Evolutionary conservation across 1,140 invertebrate genomes (phyloP).

Genomic region (Pentalonia nigronervosa): DNA sequence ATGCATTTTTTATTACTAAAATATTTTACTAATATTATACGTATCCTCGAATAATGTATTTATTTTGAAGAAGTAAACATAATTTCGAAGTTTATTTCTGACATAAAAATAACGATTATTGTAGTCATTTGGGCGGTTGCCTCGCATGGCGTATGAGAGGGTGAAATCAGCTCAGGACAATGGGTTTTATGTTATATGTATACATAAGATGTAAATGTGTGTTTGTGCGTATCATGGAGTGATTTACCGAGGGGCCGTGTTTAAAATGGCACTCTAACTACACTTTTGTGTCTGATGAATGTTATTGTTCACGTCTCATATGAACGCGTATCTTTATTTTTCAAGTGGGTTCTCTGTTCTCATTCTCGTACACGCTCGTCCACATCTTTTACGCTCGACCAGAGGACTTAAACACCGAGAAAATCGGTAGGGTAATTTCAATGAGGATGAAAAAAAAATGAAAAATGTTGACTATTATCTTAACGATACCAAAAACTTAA

Average conservation of each 20-base stretch:
- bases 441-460: not conserved
- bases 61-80: not conserved
- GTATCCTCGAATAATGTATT: not conserved
- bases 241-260: conserved; percentile 28
- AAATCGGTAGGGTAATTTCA: conserved; percentile 10
- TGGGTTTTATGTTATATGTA: not conserved
- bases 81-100: not conserved
- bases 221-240: conserved; percentile 5
- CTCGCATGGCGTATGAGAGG: not conserved
- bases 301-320: conserved; percentile 43
- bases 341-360: not conserved
- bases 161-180: conserved; percentile 4
- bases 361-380: conserved; percentile 13
- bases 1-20: not conserved
- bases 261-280: conserved; percentile 52
- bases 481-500: not conserved
- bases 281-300: conserved; percentile 47
- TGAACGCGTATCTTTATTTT: conserved; percentile 38
- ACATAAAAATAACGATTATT: conserved; percentile 43
- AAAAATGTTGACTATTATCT: not conserved
- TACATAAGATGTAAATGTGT: not conserved
- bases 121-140: not conserved
- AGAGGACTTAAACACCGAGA: conserved; percentile 32
- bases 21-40: not conserved
- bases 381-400: not conserved